Evolutionary conservation across 2,797 vertebrate species (phyloP).

Genomic region (Pampus argenteus): DNA sequence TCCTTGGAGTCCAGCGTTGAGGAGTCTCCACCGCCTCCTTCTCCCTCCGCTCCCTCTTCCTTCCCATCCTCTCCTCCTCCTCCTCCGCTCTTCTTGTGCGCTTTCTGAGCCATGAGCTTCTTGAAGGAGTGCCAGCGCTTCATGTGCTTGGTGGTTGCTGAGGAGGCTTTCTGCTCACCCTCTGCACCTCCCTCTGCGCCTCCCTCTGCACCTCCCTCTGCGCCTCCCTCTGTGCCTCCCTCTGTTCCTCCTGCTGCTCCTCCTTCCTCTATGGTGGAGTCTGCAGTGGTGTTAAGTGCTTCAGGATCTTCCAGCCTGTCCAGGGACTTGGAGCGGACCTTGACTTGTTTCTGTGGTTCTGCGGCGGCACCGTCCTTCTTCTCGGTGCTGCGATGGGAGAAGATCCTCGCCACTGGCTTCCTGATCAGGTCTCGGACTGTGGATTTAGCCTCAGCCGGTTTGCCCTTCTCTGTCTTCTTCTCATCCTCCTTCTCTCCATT

Average conservation of each 20-base stretch:
- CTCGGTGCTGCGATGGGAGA: constrained; percentile 86
- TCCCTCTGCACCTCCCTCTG: constrained; percentile 1
- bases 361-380: constrained; percentile 79
- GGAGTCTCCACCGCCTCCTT: constrained; percentile 79
- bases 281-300: constrained; percentile 73
- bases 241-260: constrained; percentile 41
- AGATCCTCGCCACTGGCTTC: constrained; percentile 86
- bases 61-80: constrained; percentile 76
- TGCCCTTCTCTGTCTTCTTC: constrained; percentile 79
- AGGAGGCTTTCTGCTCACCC: constrained; percentile 75
- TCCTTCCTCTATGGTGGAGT: constrained; percentile 70
- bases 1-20: constrained; percentile 85
- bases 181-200: constrained; percentile 32
- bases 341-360: constrained; percentile 73
- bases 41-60: constrained; percentile 76
- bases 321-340: constrained; percentile 84
- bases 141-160: constrained; percentile 82
- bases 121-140: constrained; percentile 89
- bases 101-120: constrained; percentile 87
- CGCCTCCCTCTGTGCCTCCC: constrained; percentile 25
- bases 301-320: constrained; percentile 84
- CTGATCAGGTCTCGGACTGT: constrained; percentile 85
- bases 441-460: constrained; percentile 79
- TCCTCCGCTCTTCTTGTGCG: constrained; percentile 82
- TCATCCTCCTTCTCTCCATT: constrained; percentile 82